Evolutionary conservation across 2,113 vertebrate species (phyloP), one percentile per base, ranked within the genome.

Genomic region (Oreotrochilus melanogaster): DNA sequence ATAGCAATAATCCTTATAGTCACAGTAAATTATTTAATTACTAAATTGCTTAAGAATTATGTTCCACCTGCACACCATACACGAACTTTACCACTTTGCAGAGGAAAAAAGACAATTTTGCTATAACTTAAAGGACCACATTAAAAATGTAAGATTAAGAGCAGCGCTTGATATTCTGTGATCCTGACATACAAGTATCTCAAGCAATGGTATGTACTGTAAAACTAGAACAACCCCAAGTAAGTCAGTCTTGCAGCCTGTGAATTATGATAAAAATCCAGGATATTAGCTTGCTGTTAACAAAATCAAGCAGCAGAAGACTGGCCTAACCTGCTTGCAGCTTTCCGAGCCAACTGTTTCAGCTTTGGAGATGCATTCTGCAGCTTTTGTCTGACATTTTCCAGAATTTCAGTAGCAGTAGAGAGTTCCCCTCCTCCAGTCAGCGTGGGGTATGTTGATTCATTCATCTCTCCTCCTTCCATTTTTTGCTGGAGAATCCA

Each of bases 401-500:
- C 98, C 39, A 98, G 91, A 86, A 98, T 97, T 92, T 96, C 98
- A 33, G 96, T 93, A 28, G 95, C 98, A 61, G 22, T 94, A 94
- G 86, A 96, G 84, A 58, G 35, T 79, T 93, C 67, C 83, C 89
- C 86, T 47, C 89, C 72, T 56, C 97, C 97, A 6, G 64, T 94
- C 21, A 97, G 35, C 4, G 94, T 81, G 47, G n/a, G 96, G 39
- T 86, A 93, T 80, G 74, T 50, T 25, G 98, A 93, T 58, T 97
- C 96, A 58, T 97, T 97, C 9, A 92, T 85, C 50, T 96, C 96
- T 3, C 69, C 37, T 78, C 96, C 97, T 87, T 96, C 97, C 47
- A 96, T 93, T 97, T 99, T 98, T 92, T 99, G 98, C 80, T 98
- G 98, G 86, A 98, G 97, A 95, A 99, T 97, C 98, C 98, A 99